Base-by-base conservation (phyloP, 2,888 invertebrate species). In the Thysanoteuthis rhombus region DNA sequence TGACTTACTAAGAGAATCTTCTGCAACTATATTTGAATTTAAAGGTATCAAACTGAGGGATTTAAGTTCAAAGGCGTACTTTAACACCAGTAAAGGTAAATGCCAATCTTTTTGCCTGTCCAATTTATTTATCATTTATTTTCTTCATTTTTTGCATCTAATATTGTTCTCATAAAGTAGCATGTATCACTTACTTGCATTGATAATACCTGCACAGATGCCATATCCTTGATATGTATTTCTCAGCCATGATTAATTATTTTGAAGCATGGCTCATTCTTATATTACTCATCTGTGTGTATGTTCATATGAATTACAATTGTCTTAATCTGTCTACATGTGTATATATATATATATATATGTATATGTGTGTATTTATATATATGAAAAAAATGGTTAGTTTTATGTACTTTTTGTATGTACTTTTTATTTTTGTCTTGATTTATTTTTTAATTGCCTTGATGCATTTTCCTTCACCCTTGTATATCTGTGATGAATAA, bases 41-140 rank as follows among this genome's bases (percentile, higher is more conserved):
- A 40, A 92, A 92, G 92, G 92, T 92, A 92, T 92, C 92, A 42
- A 92, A 92, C 92, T 92, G 92, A 40, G 92, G 92, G 92, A 92
- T 92, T n/a, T 92, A 92, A 92, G 92, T 36, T 92, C 92, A 92
- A 92, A 92, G 92, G 22, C 40, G 40, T 90, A 22, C 40, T 92
- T 92, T 45, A 40, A 40, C 16, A 92, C 92, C 45, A 45, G n/a
- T n/a, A n/a, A 92, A 92, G 92, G 92, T 92, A 92, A 92, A 92
- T 92, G 40, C 92, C n/a, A 45, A 45, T 92, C 40, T 92, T 92
- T 92, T 40, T 92, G 40, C 42, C 42, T 92, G 42, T n/a, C 45
- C n/a, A 40, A 38, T 40, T 42, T 40, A 32, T 92, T 22, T 75
- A 75, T 75, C n/a, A n/a, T 75, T 75, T 75, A 75, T 36, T n/a